These are phyloP conservation scores for Cyphomyrmex costatus DNA, from an alignment of 1,140 invertebrate genomes.

Conservation along the genomic window DNA sequence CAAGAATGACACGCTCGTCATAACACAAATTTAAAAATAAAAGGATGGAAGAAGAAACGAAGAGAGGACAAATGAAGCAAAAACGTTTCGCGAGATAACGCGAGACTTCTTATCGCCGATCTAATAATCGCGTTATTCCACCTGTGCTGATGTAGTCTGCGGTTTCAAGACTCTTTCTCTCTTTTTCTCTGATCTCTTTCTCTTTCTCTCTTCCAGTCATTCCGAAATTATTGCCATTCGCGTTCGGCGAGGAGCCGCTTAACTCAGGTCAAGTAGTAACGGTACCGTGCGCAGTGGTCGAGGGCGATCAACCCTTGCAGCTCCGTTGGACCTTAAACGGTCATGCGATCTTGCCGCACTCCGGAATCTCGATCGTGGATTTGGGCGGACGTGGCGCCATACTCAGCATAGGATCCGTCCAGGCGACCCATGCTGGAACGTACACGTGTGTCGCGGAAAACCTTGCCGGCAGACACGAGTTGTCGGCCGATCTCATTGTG, in stretches of 20 bases:
- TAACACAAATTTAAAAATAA: conserved; percentile 5
- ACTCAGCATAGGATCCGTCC: conserved; percentile 91
- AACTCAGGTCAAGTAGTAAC: conserved; percentile 87
- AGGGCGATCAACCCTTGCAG: conserved; percentile 88
- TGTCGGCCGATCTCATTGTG: conserved; percentile 90
- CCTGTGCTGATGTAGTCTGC: background rate
- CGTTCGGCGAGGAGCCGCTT: conserved; percentile 87
- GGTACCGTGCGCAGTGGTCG: conserved; percentile 86
- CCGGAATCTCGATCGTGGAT: conserved; percentile 89
- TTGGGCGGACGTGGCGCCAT: conserved; percentile 90
- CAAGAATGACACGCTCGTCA: background rate
- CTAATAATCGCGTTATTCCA: conserved; percentile 9
- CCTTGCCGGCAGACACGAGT: conserved; percentile 89
- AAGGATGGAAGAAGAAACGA: conserved; percentile 35
- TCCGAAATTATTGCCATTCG: conserved; percentile 88
- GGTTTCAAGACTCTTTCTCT: conserved; percentile 7
- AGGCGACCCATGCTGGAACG: conserved; percentile 91
- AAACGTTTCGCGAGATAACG: background rate
- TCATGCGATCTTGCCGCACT: conserved; percentile 88
- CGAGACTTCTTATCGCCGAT: background rate
- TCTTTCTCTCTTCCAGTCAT: conserved; percentile 87
- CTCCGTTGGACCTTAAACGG: conserved; percentile 89
- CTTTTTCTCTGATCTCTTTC: conserved; percentile 60
- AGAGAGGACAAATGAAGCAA: conserved; percentile 14
- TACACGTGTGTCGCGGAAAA: conserved; percentile 94